These are phyloP conservation scores for Cistogaster globosa DNA, from an alignment of 2,888 invertebrate species.

Conservation along the genomic window DNA sequence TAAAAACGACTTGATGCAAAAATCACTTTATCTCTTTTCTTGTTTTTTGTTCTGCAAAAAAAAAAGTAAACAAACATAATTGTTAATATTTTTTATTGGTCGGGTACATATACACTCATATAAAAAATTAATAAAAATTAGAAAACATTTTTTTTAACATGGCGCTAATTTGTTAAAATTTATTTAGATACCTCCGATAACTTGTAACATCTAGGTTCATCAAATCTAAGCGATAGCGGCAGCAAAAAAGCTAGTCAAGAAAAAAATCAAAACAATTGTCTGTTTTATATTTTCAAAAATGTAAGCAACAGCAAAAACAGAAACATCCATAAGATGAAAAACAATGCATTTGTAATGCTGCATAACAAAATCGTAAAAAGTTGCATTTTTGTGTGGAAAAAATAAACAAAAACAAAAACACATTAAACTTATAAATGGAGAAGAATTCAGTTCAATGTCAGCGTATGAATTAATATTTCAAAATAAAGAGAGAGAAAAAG, in stretches of 20 bases:
- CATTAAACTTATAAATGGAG: slow-evolving; percentile 23
- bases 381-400: neutral
- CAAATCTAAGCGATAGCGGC: no score
- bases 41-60: slow-evolving; percentile 45
- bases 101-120: no score
- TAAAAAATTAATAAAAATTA: no score
- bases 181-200: no score
- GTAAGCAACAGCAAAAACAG: neutral
- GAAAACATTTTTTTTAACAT: no score
- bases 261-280: neutral
- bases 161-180: no score
- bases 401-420: slow-evolving; percentile 6
- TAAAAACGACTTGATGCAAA: slow-evolving; percentile 4
- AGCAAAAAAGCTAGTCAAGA: neutral
- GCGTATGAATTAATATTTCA: neutral
- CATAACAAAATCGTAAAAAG: neutral
- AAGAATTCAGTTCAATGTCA: slow-evolving; percentile 71
- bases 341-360: neutral
- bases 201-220: no score
- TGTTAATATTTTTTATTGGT: slow-evolving; percentile 2
- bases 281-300: neutral
- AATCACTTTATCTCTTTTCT: slow-evolving; percentile 26
- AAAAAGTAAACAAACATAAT: slow-evolving; percentile 42
- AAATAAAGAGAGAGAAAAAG: neutral
- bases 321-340: slow-evolving; percentile 8